These are phyloP conservation scores for Hydroisotoma schaefferi DNA, from an alignment of 2,888 invertebrate genomes.

Conservation along the genomic window DNA sequence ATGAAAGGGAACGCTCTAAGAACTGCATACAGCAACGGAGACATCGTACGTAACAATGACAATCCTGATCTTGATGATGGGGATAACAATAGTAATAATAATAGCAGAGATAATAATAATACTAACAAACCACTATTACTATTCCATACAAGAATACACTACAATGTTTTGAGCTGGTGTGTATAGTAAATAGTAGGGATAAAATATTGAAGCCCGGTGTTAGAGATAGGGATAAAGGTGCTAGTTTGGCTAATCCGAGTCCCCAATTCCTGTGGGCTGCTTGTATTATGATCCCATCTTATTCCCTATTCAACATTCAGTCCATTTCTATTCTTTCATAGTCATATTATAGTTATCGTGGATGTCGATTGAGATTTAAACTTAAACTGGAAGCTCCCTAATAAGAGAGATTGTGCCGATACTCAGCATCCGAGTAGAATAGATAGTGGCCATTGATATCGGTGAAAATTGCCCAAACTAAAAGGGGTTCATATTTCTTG, in stretches of 20 bases:
- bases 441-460: conserved; percentile 24
- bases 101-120: conserved; percentile 3
- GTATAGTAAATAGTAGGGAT: too few species aligned
- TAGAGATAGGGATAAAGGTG: conserved; percentile 5
- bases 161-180: too few species aligned
- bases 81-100: too few species aligned
- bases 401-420: conserved; percentile 1
- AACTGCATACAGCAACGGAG: background rate
- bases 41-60: too few species aligned
- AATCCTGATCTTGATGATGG: too few species aligned
- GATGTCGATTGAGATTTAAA: background rate
- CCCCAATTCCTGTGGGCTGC: conserved; percentile 4
- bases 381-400: background rate
- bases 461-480: conserved; percentile 13
- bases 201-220: background rate
- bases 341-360: background rate
- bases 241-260: conserved; percentile 7
- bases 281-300: too few species aligned
- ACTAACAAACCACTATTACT: conserved; percentile 3
- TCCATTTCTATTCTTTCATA: background rate
- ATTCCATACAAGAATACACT: background rate
- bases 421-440: background rate
- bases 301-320: background rate
- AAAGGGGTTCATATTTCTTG: conserved; percentile 11
- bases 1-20: background rate